Percentiles rank a stretch among this genome's conserved stretches.
phyloP scores from a whole-genome alignment of 1,140 invertebrate species.

The Conus ventricosus region DNA sequence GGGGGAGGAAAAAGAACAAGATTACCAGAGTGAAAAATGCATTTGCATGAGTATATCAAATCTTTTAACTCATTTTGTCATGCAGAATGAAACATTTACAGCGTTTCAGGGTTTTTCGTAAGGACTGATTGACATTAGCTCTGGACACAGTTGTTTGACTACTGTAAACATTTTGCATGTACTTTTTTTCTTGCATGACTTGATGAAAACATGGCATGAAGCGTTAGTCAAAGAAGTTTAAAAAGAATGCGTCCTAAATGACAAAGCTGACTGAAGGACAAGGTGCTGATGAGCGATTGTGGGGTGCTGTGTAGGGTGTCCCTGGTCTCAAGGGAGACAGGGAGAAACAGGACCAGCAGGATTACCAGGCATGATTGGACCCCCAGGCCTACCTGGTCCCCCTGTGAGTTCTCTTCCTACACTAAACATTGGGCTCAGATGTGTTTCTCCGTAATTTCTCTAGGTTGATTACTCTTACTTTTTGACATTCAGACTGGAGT shows the following conservation, averaged over 20 bases:
- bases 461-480: background rate
- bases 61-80: too few species aligned
- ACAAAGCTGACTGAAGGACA: background rate
- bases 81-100: too few species aligned
- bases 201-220: background rate
- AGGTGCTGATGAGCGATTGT: background rate
- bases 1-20: too few species aligned
- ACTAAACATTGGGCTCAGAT: too few species aligned
- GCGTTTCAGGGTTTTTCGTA: too few species aligned
- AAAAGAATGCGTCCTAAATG: background rate
- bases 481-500: background rate
- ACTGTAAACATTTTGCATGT: background rate
- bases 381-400: slow-evolving; percentile 68
- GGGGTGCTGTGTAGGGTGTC: slow-evolving; percentile 47
- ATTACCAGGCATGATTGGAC: slow-evolving; percentile 84
- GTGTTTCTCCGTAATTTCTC: too few species aligned
- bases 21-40: too few species aligned
- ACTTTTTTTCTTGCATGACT: background rate
- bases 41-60: too few species aligned
- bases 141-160: too few species aligned
- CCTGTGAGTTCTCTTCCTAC: slow-evolving; percentile 58
- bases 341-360: slow-evolving; percentile 51
- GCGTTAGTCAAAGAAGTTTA: background rate
- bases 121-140: too few species aligned
- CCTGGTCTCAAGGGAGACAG: slow-evolving; percentile 53